These are phyloP conservation scores for Tolypeutes matacus DNA, from an alignment of 2,797 vertebrate species.

Conservation along the genomic window DNA sequence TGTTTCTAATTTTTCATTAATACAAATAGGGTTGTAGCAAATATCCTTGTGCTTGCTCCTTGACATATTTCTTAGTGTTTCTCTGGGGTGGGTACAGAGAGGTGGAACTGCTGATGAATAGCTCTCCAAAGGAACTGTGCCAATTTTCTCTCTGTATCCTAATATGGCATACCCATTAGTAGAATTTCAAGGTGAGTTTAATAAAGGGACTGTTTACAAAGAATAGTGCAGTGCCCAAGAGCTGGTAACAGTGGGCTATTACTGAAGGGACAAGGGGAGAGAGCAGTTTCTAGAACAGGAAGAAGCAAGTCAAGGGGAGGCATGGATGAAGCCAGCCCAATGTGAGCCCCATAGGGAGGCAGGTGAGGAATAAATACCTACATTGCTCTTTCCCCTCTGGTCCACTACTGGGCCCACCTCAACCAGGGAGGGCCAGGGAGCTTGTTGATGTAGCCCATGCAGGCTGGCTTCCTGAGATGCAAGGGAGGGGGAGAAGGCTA, in stretches of 20 bases:
- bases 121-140: not conserved
- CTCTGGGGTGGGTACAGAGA: constrained; percentile 21
- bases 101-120: not conserved
- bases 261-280: not conserved
- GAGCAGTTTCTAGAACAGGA: not conserved
- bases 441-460: not conserved
- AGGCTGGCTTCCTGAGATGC: not conserved
- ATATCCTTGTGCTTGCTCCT: not conserved
- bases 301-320: not conserved
- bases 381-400: not conserved
- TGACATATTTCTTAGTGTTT: not conserved
- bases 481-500: not conserved
- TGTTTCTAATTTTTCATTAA: not conserved
- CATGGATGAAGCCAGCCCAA: not conserved
- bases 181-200: not conserved
- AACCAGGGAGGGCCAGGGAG: not conserved
- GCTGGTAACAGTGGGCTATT: not conserved
- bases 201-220: not conserved
- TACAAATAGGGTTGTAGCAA: constrained; percentile 14
- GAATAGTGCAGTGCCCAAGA: not conserved
- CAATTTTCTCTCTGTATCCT: not conserved
- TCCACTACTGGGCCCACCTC: constrained; percentile 59
- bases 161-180: not conserved
- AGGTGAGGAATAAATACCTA: not conserved
- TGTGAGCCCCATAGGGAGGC: not conserved